Evolutionary conservation across 2,113 vertebrate genomes (phyloP).

Genomic region (Naja naja): DNA sequence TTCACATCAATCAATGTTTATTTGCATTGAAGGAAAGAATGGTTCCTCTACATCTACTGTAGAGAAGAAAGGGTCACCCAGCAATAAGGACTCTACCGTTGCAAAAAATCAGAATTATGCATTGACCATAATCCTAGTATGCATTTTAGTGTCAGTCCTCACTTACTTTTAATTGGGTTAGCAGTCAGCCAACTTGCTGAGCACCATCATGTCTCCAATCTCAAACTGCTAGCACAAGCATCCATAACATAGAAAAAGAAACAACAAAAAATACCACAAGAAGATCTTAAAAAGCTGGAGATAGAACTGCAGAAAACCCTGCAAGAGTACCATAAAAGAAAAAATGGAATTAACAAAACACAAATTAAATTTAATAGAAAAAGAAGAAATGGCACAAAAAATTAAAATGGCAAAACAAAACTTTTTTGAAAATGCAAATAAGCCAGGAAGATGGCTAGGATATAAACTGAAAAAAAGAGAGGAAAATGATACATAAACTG

Average conservation of each 20-base stretch:
- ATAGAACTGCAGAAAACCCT: too few relatives aligned
- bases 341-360: too few relatives aligned
- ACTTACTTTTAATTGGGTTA: not conserved
- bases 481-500: too few relatives aligned
- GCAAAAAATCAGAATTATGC: not conserved
- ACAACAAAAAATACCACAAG: too few relatives aligned
- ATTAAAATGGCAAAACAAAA: too few relatives aligned
- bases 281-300: too few relatives aligned
- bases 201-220: not conserved
- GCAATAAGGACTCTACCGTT: not conserved
- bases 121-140: not conserved
- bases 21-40: not conserved
- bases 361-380: too few relatives aligned
- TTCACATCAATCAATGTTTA: not conserved
- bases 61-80: not conserved
- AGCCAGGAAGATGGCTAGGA: too few relatives aligned
- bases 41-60: not conserved
- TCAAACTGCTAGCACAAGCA: not conserved
- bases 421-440: too few relatives aligned
- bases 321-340: too few relatives aligned
- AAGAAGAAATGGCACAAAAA: too few relatives aligned
- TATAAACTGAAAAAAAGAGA: too few relatives aligned
- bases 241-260: not conserved
- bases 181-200: not conserved
- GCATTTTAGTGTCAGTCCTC: not conserved